Evolutionary conservation across 2,888 invertebrate genomes (phyloP).

Genomic region (Ichneumoninae sp.): DNA sequence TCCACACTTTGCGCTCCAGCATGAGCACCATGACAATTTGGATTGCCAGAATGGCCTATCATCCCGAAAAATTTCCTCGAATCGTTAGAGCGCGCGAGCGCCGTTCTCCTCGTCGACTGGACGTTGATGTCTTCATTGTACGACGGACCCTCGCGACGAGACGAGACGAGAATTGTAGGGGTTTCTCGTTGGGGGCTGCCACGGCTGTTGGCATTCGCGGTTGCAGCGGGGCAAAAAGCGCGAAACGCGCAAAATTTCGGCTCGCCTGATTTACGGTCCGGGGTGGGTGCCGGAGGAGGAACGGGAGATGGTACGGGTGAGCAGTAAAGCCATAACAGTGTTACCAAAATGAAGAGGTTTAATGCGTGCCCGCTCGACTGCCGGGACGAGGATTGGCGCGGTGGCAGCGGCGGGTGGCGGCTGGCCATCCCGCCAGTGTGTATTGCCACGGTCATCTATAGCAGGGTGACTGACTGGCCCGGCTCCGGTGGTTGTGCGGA

Average conservation of each 20-base stretch:
- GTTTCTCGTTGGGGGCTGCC: slow-evolving; percentile 1
- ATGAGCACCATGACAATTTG: neutral
- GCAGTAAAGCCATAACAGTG: slow-evolving; percentile 81
- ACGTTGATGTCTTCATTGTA: slow-evolving; percentile 75
- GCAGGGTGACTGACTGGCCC: slow-evolving; percentile 59
- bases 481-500: slow-evolving; percentile 29
- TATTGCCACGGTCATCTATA: slow-evolving; percentile 66
- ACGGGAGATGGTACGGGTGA: slow-evolving; percentile 60
- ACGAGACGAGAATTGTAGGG: slow-evolving; percentile 58
- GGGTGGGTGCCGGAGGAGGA: slow-evolving; percentile 19
- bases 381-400: slow-evolving; percentile 61
- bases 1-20: neutral
- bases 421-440: slow-evolving; percentile 66
- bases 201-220: slow-evolving; percentile 27
- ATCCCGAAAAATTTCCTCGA: slow-evolving; percentile 19
- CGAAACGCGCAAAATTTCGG: slow-evolving; percentile 77
- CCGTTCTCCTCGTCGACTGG: slow-evolving; percentile 24
- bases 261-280: slow-evolving; percentile 78
- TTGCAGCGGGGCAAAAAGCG: slow-evolving; percentile 66
- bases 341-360: slow-evolving; percentile 82
- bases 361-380: slow-evolving; percentile 73
- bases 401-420: slow-evolving; percentile 56
- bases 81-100: slow-evolving; percentile 1
- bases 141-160: slow-evolving; percentile 60
- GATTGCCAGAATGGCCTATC: neutral